A percentile compares a stretch with the other conserved stretches of the same genome.
phyloP scores from a whole-genome alignment of 92 coral and sea anemone genomes.

The Actinernus sp. region DNA sequence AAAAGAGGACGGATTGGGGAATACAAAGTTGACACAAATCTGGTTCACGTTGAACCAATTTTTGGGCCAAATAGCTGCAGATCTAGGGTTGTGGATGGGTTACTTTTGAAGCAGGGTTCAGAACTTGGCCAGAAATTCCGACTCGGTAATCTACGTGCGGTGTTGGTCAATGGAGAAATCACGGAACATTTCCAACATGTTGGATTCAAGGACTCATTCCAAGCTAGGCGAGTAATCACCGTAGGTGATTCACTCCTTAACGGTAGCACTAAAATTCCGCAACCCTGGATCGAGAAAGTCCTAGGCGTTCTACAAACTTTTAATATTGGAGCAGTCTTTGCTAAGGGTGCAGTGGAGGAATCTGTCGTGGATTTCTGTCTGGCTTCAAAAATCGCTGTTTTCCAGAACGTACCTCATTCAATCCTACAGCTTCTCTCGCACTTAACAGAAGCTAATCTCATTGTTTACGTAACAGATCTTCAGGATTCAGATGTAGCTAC shows the following conservation, averaged over 20 bases:
- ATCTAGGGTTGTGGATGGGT: conserved; percentile 71
- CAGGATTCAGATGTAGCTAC: conserved; percentile 69
- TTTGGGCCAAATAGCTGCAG: conserved; percentile 72
- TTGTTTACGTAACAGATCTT: conserved; percentile 71
- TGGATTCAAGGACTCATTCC: conserved; percentile 69
- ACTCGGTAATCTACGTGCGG: conserved; percentile 18
- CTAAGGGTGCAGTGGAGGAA: conserved; percentile 75
- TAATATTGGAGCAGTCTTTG: conserved; percentile 63
- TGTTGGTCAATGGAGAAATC: conserved; percentile 84
- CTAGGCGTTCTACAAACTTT: conserved; percentile 20
- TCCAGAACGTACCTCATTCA: conserved; percentile 48
- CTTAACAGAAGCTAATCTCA: conserved; percentile 56
- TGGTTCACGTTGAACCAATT: conserved; percentile 72
- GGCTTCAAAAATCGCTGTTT: conserved; percentile 48
- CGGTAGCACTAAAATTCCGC: conserved; percentile 7
- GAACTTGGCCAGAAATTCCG: conserved; percentile 3
- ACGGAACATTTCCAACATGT: conserved; percentile 74
- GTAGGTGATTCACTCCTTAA: conserved; percentile 8
- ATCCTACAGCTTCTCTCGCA: conserved; percentile 74
- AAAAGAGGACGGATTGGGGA: conserved; percentile 22
- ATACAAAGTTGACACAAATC: conserved; percentile 45
- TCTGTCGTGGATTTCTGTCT: conserved; percentile 64
- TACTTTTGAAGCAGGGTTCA: conserved; percentile 53
- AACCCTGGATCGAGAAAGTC: conserved; percentile 64
- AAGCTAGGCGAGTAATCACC: conserved; percentile 39